Conservation (phyloP, 2,888 invertebrate genomes). For the Scaptomyza polygonia region DNA sequence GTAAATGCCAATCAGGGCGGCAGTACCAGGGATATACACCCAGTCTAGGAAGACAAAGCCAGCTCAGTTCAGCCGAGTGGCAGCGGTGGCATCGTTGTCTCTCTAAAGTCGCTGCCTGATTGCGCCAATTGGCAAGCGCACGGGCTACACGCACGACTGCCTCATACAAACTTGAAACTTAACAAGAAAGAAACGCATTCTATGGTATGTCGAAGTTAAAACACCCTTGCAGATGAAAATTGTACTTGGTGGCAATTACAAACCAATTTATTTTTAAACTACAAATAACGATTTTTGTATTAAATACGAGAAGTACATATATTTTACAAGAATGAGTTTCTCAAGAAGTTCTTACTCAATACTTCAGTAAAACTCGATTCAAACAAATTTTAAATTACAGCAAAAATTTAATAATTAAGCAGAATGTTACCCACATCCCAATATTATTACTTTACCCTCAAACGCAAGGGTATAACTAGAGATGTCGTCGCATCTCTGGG, state of each 20-base stretch:
- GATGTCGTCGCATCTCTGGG: constrained; percentile 37
- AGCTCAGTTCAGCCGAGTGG: constrained; percentile 50
- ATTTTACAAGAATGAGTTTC: no score
- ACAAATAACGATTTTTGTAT: no score
- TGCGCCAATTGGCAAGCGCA: constrained; percentile 75
- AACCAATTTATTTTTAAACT: no score
- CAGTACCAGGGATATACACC: constrained; percentile 13
- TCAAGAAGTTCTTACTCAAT: no score
- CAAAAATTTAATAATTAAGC: no score
- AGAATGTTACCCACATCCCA: no score
- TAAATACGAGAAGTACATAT: no score
- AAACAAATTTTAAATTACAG: no score
- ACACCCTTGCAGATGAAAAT: not conserved
- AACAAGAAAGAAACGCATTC: constrained; percentile 49
- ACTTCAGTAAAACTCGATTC: no score
- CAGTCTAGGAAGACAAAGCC: constrained; percentile 54
- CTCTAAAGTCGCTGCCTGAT: constrained; percentile 65
- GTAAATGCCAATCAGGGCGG: constrained; percentile 82
- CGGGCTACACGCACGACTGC: constrained; percentile 81
- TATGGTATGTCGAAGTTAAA: not conserved
- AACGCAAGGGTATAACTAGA: constrained; percentile 6
- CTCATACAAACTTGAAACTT: constrained; percentile 82
- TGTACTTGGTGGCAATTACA: no score
- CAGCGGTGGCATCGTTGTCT: constrained; percentile 23
- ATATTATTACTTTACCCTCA: not conserved